Evolutionary conservation across 1,140 invertebrate species (phyloP).

Genomic region (Heliconius hewitsoni): DNA sequence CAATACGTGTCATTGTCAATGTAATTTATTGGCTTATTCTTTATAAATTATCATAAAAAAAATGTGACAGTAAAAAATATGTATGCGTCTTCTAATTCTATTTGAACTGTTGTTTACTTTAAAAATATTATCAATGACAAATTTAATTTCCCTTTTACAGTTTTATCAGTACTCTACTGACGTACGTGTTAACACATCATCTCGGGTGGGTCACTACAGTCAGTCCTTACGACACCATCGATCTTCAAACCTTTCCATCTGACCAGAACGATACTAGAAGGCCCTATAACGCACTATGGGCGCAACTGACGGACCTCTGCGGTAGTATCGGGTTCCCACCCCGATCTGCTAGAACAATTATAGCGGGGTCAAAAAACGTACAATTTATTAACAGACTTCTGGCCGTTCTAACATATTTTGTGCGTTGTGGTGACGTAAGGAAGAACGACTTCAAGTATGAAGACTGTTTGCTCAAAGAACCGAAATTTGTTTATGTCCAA

Average conservation of each 20-base stretch:
- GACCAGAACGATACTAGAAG: slow-evolving; percentile 43
- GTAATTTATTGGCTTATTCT: too few species aligned
- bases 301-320: slow-evolving; percentile 91
- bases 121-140: background rate
- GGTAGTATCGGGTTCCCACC: slow-evolving; percentile 90
- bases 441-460: slow-evolving; percentile 64
- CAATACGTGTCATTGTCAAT: too few species aligned
- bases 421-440: slow-evolving; percentile 88
- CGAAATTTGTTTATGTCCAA: slow-evolving; percentile 53
- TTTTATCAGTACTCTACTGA: slow-evolving; percentile 94
- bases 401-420: slow-evolving; percentile 90
- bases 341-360: slow-evolving; percentile 88
- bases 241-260: slow-evolving; percentile 42
- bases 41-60: too few species aligned
- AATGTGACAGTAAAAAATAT: too few species aligned
- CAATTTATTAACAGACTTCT: slow-evolving; percentile 85
- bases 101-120: background rate
- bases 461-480: slow-evolving; percentile 53
- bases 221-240: slow-evolving; percentile 71
- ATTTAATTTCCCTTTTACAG: slow-evolving; percentile 80
- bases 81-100: too few species aligned
- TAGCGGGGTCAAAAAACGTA: slow-evolving; percentile 86
- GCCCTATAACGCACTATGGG: slow-evolving; percentile 91
- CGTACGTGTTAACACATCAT: slow-evolving; percentile 93
- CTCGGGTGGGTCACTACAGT: slow-evolving; percentile 94